These are phyloP conservation scores for Phyllostomus discolor DNA, from an alignment of 2,113 vertebrate species.

Conservation along the genomic window DNA sequence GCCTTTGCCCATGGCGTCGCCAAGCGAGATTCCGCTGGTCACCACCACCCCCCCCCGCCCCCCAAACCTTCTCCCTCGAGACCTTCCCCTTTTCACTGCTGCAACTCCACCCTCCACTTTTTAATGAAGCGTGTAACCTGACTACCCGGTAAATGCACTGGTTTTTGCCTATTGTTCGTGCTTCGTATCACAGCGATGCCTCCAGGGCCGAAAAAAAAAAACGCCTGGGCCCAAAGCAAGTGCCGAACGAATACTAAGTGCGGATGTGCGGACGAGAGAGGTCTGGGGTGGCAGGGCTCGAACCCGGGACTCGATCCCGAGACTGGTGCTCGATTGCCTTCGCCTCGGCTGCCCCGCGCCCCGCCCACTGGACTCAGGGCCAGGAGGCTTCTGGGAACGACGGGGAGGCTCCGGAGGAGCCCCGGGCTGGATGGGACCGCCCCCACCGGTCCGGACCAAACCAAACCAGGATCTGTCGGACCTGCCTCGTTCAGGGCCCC, in stretches of 20 bases:
- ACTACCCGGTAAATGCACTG: neutral
- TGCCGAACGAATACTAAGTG: neutral
- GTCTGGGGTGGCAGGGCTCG: neutral
- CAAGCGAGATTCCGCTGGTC: fast-evolving
- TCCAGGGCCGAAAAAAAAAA: neutral
- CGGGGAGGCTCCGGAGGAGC: neutral
- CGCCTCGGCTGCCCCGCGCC: neutral
- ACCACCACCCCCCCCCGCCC: neutral
- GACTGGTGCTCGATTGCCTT: neutral
- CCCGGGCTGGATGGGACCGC: neutral
- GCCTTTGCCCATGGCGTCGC: neutral
- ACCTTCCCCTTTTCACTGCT: fast-evolving
- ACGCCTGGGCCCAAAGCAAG: neutral
- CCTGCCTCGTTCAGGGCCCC: neutral
- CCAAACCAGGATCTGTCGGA: neutral
- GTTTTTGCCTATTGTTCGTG: neutral
- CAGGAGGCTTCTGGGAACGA: neutral
- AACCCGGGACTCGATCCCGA: neutral
- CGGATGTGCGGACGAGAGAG: neutral
- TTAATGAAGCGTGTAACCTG: neutral
- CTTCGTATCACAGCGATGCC: neutral
- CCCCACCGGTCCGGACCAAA: neutral
- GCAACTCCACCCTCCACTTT: neutral
- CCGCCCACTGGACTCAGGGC: neutral
- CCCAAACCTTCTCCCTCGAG: neutral